A percentile compares a stretch with the other conserved stretches of the same genome.
Conservation (phyloP, 2,113 vertebrate genomes). For the Notarius quadriscutis region DNA sequence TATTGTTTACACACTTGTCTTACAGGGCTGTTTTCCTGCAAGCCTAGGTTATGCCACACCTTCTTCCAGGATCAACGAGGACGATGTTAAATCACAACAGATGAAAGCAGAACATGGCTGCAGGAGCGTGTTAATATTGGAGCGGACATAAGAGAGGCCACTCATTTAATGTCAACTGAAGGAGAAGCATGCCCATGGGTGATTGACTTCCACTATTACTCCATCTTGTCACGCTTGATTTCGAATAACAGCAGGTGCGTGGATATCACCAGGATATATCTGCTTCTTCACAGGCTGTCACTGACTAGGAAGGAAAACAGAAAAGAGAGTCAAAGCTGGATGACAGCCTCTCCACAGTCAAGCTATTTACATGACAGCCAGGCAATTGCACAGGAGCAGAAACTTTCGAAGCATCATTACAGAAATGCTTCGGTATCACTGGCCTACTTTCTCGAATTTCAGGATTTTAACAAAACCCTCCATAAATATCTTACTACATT, state of each 20-base stretch:
- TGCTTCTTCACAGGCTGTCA: constrained; percentile 50
- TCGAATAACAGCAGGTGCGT: constrained; percentile 54
- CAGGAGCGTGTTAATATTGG: constrained; percentile 41
- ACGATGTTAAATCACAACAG: constrained; percentile 19
- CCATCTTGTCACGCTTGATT: constrained; percentile 54
- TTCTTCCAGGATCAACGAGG: constrained; percentile 5
- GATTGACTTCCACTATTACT: constrained; percentile 53
- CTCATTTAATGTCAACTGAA: constrained; percentile 53
- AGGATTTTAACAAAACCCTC: constrained; percentile 5
- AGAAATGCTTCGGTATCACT: constrained; percentile 12
- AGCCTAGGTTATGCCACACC: constrained; percentile 14
- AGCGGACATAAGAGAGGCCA: constrained; percentile 40
- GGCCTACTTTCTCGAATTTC: constrained; percentile 14
- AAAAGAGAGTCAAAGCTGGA: constrained; percentile 41
- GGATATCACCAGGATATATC: constrained; percentile 45
- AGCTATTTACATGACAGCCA: constrained; percentile 50
- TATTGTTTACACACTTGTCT: constrained; percentile 30
- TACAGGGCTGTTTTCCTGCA: constrained; percentile 31
- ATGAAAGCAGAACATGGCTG: constrained; percentile 29
- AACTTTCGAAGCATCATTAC: constrained; percentile 30
- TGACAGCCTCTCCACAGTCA: constrained; percentile 40
- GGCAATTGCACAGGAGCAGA: constrained; percentile 37
- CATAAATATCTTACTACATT: not conserved
- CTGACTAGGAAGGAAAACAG: constrained; percentile 42
- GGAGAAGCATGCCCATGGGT: constrained; percentile 48